Base-by-base conservation (phyloP, 2,113 vertebrate genomes). In the Bubo bubo region DNA sequence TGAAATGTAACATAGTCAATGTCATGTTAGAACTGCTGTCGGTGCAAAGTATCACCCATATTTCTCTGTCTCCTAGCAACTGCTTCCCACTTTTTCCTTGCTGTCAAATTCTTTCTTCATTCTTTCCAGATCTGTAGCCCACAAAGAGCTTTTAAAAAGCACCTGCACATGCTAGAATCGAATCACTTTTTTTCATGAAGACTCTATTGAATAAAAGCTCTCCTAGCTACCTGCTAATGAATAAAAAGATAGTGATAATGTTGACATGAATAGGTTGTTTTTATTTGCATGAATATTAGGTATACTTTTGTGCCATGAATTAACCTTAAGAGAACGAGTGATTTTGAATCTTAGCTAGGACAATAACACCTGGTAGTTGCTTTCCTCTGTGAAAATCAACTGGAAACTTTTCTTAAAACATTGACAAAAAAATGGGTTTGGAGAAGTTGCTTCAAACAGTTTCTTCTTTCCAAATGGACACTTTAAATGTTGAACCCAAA, bases 1-100 rank as follows among this genome's bases (percentile, higher is more conserved):
- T 95, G 79, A 88, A 84, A 90, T 41, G 23, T 75, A 86, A 56
- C 49, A 56, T 3, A 91, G 68, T 52, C 88, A 79, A 52, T 75
- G 83, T 72, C 83, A 84, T 39, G 52, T 93, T 93, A 92, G 52
- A 86, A 64, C 52, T 72, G 55, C 56, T 93, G 86, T 47, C 1
- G 14, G 64, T 95, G 68, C 49, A 95, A 95, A 93, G 82, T 58
- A 95, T 68, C 72, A 66, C 26, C 64, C 45, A 68, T 91, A 76
- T 43, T 91, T 86, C 83, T 75, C 49, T 0, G 45, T 95, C 45
- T 95, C 96, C 83, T 96, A 96, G 95, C 92, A 97, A 97, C 95
- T 27, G 37, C 86, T 95, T 97, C 66, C 70, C 86, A 95, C 83
- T 70, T 94, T 88, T 87, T 81, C 39, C 53, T 77, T 82, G 62